These are phyloP conservation scores for Drosophila obscura DNA, from an alignment of 1,140 invertebrate species.

Conservation along the genomic window DNA sequence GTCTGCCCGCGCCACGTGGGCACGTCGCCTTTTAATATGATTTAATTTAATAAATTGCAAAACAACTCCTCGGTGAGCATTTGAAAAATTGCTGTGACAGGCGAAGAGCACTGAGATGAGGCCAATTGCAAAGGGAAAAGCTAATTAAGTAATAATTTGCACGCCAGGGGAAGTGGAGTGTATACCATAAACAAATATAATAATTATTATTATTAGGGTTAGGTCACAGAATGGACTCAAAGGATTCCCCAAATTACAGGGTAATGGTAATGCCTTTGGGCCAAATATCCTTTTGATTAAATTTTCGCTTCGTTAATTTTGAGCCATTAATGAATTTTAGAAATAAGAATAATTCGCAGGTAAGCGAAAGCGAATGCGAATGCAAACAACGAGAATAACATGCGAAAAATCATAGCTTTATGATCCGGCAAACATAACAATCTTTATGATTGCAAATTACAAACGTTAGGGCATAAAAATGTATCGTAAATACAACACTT, in stretches of 20 bases:
- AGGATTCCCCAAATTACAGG: not conserved
- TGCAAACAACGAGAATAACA: not conserved
- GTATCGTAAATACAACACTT: slow-evolving; percentile 52
- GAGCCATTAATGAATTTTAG: slow-evolving; percentile 23
- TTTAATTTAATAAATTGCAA: slow-evolving; percentile 81
- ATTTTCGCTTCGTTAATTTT: slow-evolving; percentile 6
- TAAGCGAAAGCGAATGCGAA: not conserved
- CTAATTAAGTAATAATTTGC: slow-evolving; percentile 79
- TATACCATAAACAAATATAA: slow-evolving; percentile 1
- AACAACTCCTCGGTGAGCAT: slow-evolving; percentile 68
- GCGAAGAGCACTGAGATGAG: slow-evolving; percentile 22
- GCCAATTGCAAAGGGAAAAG: slow-evolving; percentile 64
- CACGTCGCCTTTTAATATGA: slow-evolving; percentile 72
- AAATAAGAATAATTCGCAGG: slow-evolving; percentile 36
- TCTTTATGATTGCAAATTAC: slow-evolving; percentile 43
- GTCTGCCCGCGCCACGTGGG: slow-evolving; percentile 37
- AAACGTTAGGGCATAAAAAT: slow-evolving; percentile 46
- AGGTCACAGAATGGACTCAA: slow-evolving; percentile 11
- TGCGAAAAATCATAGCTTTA: slow-evolving; percentile 16
- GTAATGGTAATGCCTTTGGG: slow-evolving; percentile 46
- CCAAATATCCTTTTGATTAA: slow-evolving; percentile 46
- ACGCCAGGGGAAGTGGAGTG: slow-evolving; percentile 31
- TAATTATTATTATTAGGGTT: slow-evolving; percentile 30
- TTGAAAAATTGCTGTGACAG: slow-evolving; percentile 61
- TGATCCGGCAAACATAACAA: slow-evolving; percentile 36